Evolutionary conservation across 2,797 vertebrate species (phyloP).

Genomic region (Clarias laeviceps): DNA sequence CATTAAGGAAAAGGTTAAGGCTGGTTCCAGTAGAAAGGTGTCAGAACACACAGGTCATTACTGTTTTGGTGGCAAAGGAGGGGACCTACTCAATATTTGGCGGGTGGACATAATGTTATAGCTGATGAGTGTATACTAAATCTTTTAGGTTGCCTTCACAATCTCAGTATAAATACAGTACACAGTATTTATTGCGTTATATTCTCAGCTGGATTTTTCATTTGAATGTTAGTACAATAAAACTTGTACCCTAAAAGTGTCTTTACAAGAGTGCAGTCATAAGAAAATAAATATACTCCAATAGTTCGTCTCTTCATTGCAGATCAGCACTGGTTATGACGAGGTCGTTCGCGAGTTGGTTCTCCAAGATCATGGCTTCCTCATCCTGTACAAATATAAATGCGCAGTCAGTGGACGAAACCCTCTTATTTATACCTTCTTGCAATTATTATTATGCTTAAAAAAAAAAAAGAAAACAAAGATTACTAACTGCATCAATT

Average conservation of each 20-base stretch:
- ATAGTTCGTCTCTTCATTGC: conserved; percentile 42
- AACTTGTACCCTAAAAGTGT: conserved; percentile 9
- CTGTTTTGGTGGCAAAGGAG: no score
- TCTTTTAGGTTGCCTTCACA: neutral
- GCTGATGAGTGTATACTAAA: no score
- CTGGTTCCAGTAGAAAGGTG: no score
- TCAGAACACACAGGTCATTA: no score
- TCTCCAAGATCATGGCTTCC: conserved; percentile 59
- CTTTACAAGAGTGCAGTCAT: conserved; percentile 2
- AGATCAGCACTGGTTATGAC: conserved; percentile 68
- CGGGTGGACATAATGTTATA: no score
- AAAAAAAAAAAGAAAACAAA: neutral
- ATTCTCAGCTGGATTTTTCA: neutral
- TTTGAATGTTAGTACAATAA: conserved; percentile 6
- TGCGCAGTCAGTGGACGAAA: neutral
- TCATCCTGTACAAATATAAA: conserved; percentile 59
- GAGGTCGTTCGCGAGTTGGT: conserved; percentile 56
- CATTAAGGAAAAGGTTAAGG: no score
- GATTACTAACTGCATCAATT: conserved; percentile 59
- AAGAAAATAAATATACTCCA: neutral
- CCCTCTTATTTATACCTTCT: neutral
- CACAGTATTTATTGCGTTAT: neutral
- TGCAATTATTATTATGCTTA: neutral
- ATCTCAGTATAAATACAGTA: conserved; percentile 1
- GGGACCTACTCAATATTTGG: no score